These are phyloP conservation scores for Ciconia nigra DNA, from an alignment of 2,797 vertebrate species.

Conservation along the genomic window DNA sequence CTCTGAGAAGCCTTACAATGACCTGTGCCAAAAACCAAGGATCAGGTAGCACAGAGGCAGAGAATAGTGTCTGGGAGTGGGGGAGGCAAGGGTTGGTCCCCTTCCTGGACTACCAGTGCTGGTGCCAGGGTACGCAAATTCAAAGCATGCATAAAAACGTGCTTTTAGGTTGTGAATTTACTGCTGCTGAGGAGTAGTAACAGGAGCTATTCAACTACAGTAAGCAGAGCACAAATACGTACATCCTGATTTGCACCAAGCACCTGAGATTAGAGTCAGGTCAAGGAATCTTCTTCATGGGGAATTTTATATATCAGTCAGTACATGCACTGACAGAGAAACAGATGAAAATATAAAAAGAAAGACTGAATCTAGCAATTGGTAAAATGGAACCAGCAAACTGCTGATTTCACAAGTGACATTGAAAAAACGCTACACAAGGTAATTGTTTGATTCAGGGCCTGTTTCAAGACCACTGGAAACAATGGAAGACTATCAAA, in stretches of 20 bases:
- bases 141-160: not conserved
- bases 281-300: not conserved
- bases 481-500: not conserved
- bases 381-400: not conserved
- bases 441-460: not conserved
- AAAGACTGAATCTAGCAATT: not conserved
- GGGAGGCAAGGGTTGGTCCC: not conserved
- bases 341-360: not conserved
- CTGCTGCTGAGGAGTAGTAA: not conserved
- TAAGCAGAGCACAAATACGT: not conserved
- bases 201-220: not conserved
- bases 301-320: not conserved
- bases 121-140: not conserved
- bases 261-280: not conserved
- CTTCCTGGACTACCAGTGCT: not conserved
- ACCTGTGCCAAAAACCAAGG: not conserved
- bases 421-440: not conserved
- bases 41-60: not conserved
- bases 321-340: not conserved
- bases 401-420: not conserved
- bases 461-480: not conserved
- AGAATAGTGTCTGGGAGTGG: not conserved
- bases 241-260: not conserved
- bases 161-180: not conserved
- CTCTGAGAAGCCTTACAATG: not conserved